Evolutionary conservation across 1,140 invertebrate genomes (phyloP).

Genomic region (Platyura marginata): DNA sequence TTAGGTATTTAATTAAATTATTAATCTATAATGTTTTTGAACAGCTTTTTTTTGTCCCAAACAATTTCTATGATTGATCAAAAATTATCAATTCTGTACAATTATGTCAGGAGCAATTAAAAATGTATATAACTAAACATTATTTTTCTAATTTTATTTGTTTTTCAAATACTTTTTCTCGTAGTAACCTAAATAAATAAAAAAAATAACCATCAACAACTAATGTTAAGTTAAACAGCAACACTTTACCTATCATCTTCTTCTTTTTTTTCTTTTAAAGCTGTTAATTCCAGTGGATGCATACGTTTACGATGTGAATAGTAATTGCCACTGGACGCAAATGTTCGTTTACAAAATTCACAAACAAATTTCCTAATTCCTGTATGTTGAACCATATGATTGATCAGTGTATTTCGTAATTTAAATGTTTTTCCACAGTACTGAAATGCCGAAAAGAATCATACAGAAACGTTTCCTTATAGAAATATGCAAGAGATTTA

Average conservation of each 20-base stretch:
- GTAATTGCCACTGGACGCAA: constrained; percentile 3
- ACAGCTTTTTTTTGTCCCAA: too few species aligned
- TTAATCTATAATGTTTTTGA: too few species aligned
- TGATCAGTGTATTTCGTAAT: constrained; percentile 1
- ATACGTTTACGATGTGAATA: constrained; percentile 3
- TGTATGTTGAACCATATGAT: constrained; percentile 2
- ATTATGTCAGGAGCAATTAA: too few species aligned
- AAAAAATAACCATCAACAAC: too few species aligned
- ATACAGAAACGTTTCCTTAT: background rate
- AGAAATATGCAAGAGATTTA: background rate
- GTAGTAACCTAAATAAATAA: too few species aligned
- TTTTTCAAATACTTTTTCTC: too few species aligned
- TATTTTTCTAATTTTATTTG: too few species aligned
- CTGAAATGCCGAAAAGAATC: background rate
- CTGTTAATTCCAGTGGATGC: constrained; percentile 3
- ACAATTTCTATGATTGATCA: too few species aligned
- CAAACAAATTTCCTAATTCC: background rate
- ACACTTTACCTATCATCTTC: background rate
- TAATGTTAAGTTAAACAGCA: too few species aligned
- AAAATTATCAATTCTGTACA: too few species aligned
- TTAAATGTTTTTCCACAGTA: constrained; percentile 1
- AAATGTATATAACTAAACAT: too few species aligned
- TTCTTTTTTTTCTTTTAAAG: background rate
- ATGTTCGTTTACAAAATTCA: constrained; percentile 1
- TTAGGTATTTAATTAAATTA: too few species aligned